These are phyloP conservation scores for Psilopsiagon aurifrons DNA, from an alignment of 2,113 vertebrate species.

Conservation along the genomic window DNA sequence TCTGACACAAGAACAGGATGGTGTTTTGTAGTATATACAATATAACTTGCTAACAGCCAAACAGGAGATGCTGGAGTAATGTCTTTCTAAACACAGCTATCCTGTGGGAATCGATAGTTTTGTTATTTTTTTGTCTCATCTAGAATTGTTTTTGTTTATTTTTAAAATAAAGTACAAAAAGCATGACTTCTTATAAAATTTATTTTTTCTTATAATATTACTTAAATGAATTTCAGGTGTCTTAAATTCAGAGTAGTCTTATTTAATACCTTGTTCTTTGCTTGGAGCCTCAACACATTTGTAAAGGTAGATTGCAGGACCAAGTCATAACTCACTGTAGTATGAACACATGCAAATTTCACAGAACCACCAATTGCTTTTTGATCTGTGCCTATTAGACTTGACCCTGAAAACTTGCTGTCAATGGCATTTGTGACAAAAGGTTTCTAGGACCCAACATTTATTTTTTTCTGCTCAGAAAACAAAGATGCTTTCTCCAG, in stretches of 20 bases:
- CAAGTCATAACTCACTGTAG: too few species aligned
- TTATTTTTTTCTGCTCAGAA: neutral
- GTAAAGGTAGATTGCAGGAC: neutral
- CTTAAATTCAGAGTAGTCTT: neutral
- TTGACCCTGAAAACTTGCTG: neutral
- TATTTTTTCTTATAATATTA: neutral
- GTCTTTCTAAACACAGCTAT: neutral
- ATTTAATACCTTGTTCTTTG: neutral
- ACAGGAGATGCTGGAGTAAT: neutral
- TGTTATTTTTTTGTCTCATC: neutral
- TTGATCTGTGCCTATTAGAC: neutral
- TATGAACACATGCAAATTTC: neutral
- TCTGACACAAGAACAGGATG: neutral
- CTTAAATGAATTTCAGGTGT: neutral
- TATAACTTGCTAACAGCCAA: neutral
- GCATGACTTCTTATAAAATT: neutral
- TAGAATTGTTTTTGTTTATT: neutral
- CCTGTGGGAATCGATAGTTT: neutral
- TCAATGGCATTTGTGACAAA: neutral
- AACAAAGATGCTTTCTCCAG: neutral
- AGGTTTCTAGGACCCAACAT: neutral
- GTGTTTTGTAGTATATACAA: neutral
- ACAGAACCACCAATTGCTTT: neutral
- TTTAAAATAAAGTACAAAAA: neutral
- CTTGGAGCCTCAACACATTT: neutral